Evolutionary conservation across 2,113 vertebrate species (phyloP), one percentile per base, ranked within the genome.

Genomic region (Haplochromis vanheusdeni): DNA sequence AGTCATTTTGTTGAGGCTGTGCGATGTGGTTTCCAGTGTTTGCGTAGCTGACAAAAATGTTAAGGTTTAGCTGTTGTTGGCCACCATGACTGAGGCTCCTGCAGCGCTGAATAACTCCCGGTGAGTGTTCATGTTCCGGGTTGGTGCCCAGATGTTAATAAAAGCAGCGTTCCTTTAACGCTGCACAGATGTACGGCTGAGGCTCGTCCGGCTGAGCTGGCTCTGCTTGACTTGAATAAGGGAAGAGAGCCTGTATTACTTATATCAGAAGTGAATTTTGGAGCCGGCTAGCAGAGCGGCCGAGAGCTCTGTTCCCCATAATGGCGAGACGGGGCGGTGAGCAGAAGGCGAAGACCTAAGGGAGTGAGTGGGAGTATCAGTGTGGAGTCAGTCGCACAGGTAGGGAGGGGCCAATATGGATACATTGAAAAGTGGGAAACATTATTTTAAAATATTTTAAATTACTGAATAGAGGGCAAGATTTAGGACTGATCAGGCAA

Each of bases 401-500:
- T n/a, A n/a, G 60, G 60, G 60, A 35, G 31, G 58, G 31, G 31
- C 9, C 58, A 62, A 35, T 65, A 35, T 12, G 9, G 60, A 5
- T n/a, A 0, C 3, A n/a, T 65, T 37, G 33, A 2, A 37, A 37
- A n/a, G 0, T 65, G 1, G 31, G 0, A 37, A 65, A 37, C 0
- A n/a, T 37, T 35, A n/a, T 65, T 65, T 35, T 65, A n/a, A 62
- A 65, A 65, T 35, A 65, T 2, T 65, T 65, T 65, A 65, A 65
- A 65, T 62, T 1, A 35, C 6, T 62, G 9, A 28, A 4, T 0
- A 58, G 9, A 35, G 31, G 19, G 6, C 1, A 0, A 65, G 60
- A 65, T 65, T 37, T 65, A 37, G 33, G 60, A 65, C 31, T 7
- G 17, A 37, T 65, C 60, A 37, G 60, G 60, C 17, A 37, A 37